Conservation (phyloP, 2,888 invertebrate genomes). For the Ptilodon capucinus region DNA sequence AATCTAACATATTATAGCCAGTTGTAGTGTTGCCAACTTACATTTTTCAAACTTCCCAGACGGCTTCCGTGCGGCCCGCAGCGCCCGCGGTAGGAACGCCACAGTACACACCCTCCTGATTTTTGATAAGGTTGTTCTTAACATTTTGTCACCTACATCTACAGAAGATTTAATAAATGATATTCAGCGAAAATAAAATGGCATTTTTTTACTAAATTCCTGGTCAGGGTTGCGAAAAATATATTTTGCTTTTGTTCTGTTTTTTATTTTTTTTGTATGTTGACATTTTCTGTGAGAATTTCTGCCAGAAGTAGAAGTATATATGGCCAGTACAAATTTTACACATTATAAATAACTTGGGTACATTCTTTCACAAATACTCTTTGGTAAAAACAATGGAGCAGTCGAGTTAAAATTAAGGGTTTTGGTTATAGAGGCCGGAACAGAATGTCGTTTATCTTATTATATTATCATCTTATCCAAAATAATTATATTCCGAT, state of each 20-base stretch:
- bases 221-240: slow-evolving; percentile 17
- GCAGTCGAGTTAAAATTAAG: no score
- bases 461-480: no score
- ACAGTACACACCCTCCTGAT: slow-evolving; percentile 44
- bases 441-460: no score
- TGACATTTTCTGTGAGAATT: slow-evolving; percentile 11
- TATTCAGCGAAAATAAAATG: slow-evolving; percentile 59
- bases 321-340: neutral
- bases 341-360: neutral
- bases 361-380: no score
- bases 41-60: slow-evolving; percentile 42
- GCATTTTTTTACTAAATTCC: slow-evolving; percentile 42
- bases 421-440: no score
- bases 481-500: no score
- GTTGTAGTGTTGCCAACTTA: slow-evolving; percentile 36
- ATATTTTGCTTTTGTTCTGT: slow-evolving; percentile 30
- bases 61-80: slow-evolving; percentile 32
- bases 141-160: slow-evolving; percentile 38
- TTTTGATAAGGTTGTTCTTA: slow-evolving; percentile 45
- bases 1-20: no score
- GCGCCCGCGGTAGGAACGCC: slow-evolving; percentile 35
- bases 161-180: slow-evolving; percentile 18
- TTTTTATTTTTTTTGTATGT: slow-evolving; percentile 14
- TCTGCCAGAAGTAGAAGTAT: slow-evolving; percentile 32
- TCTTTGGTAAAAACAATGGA: no score